These are phyloP conservation scores for Microtus ochrogaster DNA, from an alignment of 2,113 vertebrate species.

Conservation along the genomic window DNA sequence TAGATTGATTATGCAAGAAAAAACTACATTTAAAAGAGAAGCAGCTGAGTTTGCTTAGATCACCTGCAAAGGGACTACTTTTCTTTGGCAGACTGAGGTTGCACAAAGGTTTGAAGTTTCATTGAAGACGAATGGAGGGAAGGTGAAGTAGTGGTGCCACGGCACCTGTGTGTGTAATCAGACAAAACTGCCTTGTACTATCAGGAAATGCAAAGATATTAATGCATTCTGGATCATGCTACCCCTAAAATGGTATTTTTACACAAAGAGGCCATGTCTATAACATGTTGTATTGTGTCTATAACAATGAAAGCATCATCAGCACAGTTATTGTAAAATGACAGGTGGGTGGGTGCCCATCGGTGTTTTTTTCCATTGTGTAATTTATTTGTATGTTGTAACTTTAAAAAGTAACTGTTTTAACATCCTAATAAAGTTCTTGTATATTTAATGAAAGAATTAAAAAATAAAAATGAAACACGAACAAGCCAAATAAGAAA, in stretches of 20 bases:
- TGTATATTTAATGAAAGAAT: neutral
- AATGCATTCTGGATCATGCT: neutral
- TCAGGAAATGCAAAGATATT: neutral
- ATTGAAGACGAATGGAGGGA: conserved; percentile 13
- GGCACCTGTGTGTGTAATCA: conserved; percentile 27
- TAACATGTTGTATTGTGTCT: neutral
- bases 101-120: conserved; percentile 67
- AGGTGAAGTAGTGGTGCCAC: neutral
- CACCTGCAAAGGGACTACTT: conserved; percentile 78
- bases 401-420: conserved; percentile 39
- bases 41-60: conserved; percentile 78
- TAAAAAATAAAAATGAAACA: neutral
- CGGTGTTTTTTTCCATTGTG: neutral
- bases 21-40: conserved; percentile 65
- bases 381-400: conserved; percentile 26
- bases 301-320: conserved; percentile 18
- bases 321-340: conserved; percentile 43
- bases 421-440: conserved; percentile 47
- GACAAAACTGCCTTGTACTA: neutral
- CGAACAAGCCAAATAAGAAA: neutral
- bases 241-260: neutral
- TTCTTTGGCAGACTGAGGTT: conserved; percentile 75
- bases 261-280: neutral
- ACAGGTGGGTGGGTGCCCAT: neutral
- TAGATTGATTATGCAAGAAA: conserved; percentile 75